Percentiles rank a stretch among this genome's conserved stretches.
These are phyloP conservation scores for Lepidocyrtoides sp. DNA, from an alignment of 2,888 invertebrate species.

Conservation along the genomic window DNA sequence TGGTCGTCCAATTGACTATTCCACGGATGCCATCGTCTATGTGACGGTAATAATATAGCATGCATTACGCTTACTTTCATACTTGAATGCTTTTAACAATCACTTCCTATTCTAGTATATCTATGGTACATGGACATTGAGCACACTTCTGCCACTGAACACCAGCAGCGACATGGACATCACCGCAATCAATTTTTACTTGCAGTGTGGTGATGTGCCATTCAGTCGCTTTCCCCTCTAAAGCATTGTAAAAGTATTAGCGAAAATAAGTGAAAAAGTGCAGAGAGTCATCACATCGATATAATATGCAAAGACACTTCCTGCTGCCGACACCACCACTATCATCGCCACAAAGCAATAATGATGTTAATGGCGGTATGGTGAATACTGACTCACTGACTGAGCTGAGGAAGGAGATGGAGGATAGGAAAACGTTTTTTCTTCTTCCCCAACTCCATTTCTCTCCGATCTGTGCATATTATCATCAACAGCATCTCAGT, in stretches of 20 bases:
- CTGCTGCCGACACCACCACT: background rate
- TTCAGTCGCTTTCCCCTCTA: background rate
- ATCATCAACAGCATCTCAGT: conserved; percentile 3
- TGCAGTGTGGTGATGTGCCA: no score
- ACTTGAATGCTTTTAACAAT: conserved; percentile 52
- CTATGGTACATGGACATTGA: background rate
- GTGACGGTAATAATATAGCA: conserved; percentile 85
- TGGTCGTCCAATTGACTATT: conserved; percentile 85
- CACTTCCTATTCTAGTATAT: conserved; percentile 8
- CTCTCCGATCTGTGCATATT: background rate
- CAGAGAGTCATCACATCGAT: conserved; percentile 32
- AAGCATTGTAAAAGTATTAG: conserved; percentile 62
- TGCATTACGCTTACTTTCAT: conserved; percentile 44
- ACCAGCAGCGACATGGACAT: background rate
- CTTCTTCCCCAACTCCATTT: background rate
- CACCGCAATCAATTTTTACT: conserved; percentile 18
- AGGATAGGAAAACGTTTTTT: background rate
- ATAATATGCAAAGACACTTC: conserved; percentile 32
- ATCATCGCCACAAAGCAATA: conserved; percentile 35
- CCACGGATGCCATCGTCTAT: conserved; percentile 86
- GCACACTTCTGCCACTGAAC: background rate
- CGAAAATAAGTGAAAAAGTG: conserved; percentile 46
- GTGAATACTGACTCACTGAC: no score
- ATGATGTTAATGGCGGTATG: conserved; percentile 21
- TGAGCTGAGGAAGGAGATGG: conserved; percentile 4